Evolutionary conservation across 2,797 vertebrate species (phyloP), one percentile per base, ranked within the genome.

Genomic region (Chelmon rostratus): DNA sequence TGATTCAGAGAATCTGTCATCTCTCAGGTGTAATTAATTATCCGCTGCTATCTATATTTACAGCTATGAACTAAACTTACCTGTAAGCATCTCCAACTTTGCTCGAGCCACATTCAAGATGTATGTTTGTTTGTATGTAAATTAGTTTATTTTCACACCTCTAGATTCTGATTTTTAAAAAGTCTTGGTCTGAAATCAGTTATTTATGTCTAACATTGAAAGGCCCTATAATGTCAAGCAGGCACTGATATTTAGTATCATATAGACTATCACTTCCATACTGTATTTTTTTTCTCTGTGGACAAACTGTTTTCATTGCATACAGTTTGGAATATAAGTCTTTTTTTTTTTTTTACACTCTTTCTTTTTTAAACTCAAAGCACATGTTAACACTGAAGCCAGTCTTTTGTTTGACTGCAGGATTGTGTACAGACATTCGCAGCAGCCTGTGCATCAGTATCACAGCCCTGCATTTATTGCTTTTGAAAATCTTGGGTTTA

Each of bases 331-430:
- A 50, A 4, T 19, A 37, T 7, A 53, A 19, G 33, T 11, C 58
- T 5, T n/a, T n/a, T n/a, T 61, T 42, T 25, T 21, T 6, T 28
- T 52, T 25, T 47, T 5, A 49, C 47, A 49, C 8, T 21, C 8
- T 3, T 18, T 47, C 15, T 21, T 18, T 73, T 0, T 21, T 31
- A 53, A 81, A 44, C 23, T 8, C 23, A 42, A 35, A 71, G 16
- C 11, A 38, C 19, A 44, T 3, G 6, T 61, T 57, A 23, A 38
- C 6, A 12, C 44, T 38, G 16, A 46, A 23, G 44, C 9, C 12
- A 53, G n/a, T 23, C 21, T 68, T 25, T 68, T 47, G 25, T 69
- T 8, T 77, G 18, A 44, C 31, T 63, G 50, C 9, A 50, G 37
- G 35, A 53, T 53, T 46, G 66, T 66, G 59, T 5, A 19, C 40